Evolutionary conservation across 2,113 vertebrate species (phyloP).

Genomic region (Dascyllus trimaculatus): DNA sequence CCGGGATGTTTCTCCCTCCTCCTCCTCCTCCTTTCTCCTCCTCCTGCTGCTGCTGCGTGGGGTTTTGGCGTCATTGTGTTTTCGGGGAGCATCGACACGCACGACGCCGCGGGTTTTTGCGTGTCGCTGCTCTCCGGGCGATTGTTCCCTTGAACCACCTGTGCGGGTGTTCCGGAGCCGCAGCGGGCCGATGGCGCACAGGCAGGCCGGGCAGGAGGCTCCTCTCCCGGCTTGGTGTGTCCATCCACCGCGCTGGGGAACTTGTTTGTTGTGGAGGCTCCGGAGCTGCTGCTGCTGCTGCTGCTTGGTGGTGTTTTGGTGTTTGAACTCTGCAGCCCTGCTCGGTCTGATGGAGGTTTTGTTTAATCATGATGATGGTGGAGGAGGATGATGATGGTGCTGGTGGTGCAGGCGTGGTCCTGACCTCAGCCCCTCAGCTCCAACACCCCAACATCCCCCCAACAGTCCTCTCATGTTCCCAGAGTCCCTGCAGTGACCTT

Average conservation of each 20-base stretch:
- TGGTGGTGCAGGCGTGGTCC: conserved; percentile 67
- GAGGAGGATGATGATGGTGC: not conserved
- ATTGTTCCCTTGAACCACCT: too few species aligned
- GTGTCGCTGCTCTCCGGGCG: not conserved
- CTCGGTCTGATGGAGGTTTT: conserved; percentile 1
- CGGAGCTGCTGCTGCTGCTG: conserved; percentile 6
- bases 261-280: conserved; percentile 24
- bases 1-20: too few species aligned
- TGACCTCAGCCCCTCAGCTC: conserved; percentile 44
- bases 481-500: too few species aligned
- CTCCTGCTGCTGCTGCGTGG: not conserved
- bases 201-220: not conserved
- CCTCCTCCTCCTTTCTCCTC: too few species aligned
- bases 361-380: conserved; percentile 5
- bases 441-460: conserved; percentile 33
- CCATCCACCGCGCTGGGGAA: not conserved
- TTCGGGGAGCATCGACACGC: conserved; percentile 18
- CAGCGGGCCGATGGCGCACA: not conserved
- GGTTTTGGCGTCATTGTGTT: not conserved
- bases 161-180: not conserved
- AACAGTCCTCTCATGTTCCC: too few species aligned
- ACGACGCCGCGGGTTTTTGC: not conserved
- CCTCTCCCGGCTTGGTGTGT: not conserved
- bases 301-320: not conserved
- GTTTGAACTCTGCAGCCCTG: conserved; percentile 31